Percentiles rank a stretch among this genome's conserved stretches.
These are phyloP conservation scores for Lasioglossum malachurum DNA, from an alignment of 2,888 invertebrate genomes.

Conservation along the genomic window DNA sequence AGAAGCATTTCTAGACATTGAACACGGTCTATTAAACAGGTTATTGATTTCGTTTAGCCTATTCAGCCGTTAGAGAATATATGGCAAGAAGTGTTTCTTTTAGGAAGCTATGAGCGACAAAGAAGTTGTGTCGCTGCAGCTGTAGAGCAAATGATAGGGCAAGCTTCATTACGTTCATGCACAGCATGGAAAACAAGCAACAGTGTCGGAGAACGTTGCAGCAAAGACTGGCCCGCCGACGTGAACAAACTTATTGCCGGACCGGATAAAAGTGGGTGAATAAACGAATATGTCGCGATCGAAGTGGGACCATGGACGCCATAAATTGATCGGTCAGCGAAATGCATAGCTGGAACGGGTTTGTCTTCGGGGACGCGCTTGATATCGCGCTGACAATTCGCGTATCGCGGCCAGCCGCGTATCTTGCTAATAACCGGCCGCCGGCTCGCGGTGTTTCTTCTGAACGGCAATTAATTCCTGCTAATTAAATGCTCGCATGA, in stretches of 20 bases:
- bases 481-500: slow-evolving; percentile 76
- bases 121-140: background rate
- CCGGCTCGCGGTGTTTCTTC: slow-evolving; percentile 73
- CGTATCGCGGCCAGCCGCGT: slow-evolving; percentile 52
- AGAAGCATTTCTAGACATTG: no score
- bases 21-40: no score
- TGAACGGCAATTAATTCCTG: slow-evolving; percentile 80
- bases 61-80: no score
- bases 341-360: slow-evolving; percentile 44
- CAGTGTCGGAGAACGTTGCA: background rate
- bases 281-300: slow-evolving; percentile 27
- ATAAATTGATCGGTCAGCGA: slow-evolving; percentile 49
- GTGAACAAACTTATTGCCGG: background rate
- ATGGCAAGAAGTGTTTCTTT: background rate
- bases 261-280: background rate
- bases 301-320: slow-evolving; percentile 13
- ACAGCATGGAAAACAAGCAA: slow-evolving; percentile 1
- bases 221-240: background rate
- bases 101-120: background rate
- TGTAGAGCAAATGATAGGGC: background rate
- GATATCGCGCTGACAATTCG: slow-evolving; percentile 62
- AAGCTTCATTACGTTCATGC: background rate
- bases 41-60: no score
- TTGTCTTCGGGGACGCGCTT: slow-evolving; percentile 9
- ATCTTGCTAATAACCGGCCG: slow-evolving; percentile 58